A percentile compares a stretch with the other conserved stretches of the same genome.
These are phyloP conservation scores for Drosophila rufa DNA, from an alignment of 1,140 invertebrate genomes.

Conservation along the genomic window DNA sequence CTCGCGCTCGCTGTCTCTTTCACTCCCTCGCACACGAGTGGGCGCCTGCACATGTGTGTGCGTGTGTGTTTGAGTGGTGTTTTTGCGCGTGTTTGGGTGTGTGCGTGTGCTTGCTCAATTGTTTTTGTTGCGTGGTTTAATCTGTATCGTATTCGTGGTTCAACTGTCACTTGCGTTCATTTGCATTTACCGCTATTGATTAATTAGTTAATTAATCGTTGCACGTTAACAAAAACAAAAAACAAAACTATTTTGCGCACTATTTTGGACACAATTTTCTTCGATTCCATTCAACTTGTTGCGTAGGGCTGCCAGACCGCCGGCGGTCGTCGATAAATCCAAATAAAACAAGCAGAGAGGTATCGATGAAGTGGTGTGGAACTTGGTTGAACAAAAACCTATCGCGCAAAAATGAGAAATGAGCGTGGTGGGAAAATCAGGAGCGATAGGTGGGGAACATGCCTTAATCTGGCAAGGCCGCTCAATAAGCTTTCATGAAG, in stretches of 20 bases:
- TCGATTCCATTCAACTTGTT: conserved; percentile 69
- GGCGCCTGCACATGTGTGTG: conserved; percentile 33
- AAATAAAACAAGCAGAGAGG: not conserved
- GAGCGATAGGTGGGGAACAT: too few relatives aligned
- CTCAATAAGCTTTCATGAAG: too few relatives aligned
- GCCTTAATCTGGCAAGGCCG: too few relatives aligned
- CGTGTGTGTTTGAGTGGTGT: conserved; percentile 34
- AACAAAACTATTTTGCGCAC: conserved; percentile 56
- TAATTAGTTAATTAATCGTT: conserved; percentile 22
- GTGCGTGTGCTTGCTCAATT: conserved; percentile 30
- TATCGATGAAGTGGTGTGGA: not conserved
- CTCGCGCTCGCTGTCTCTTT: conserved; percentile 24
- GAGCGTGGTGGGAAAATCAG: not conserved
- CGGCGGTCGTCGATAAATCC: not conserved
- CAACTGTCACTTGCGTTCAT: conserved; percentile 28
- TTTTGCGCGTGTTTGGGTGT: conserved; percentile 5
- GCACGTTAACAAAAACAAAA: conserved; percentile 56
- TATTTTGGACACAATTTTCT: conserved; percentile 52
- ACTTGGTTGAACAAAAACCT: not conserved
- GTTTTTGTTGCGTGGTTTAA: conserved; percentile 39
- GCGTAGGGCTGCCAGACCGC: conserved; percentile 14
- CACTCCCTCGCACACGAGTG: conserved; percentile 38
- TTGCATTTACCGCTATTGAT: conserved; percentile 5
- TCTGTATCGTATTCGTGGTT: conserved; percentile 6
- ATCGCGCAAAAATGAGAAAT: not conserved